Base-by-base conservation (phyloP, 2,888 invertebrate species). In the Priocnemis perturbator region DNA sequence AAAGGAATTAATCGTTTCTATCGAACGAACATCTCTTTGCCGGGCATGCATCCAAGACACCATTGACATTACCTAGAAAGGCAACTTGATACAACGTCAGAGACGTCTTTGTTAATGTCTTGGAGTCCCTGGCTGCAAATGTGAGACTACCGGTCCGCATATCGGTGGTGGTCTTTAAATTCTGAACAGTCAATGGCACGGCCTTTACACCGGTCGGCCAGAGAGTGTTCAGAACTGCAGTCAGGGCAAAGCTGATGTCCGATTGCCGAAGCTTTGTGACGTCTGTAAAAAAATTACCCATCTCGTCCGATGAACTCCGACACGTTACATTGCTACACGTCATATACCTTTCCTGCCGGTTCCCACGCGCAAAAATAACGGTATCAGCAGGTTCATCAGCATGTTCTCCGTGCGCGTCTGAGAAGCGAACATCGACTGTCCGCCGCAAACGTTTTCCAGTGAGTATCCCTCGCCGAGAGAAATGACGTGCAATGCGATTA, bases 331-430 rank as follows among this genome's bases (percentile, higher is more conserved):
- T 11, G 11, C 37, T 37, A 37, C 37, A 50, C 50, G 50, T n/a
- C 50, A n/a, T 73, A 80, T 89, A 96, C 97, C 98, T 92, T 97
- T 97, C 65, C 98, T 92, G 2, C 98, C 98, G 84, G 97, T 97
- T 20, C 98, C 98, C 30, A 98, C 97, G 80, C 98, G 92, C 78
- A 99, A 91, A 89, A 98, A 98, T 69, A 99, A 91, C 0, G 99
- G 99, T 92, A 99, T 96, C 73, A 99, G 93, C 73, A 99, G 91
- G 91, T 99, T 98, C 92, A 99, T 95, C 59, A 99, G 92, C 91
- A 98, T 95, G 83, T 97, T 97, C 90, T 99, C 98, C 11, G 97
- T 96, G 89, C 98, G 96, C 83, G 98, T 98, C 85, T 96, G 95
- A 3, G 95, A 94, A 21, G 95, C 94, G 86, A 98, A 97, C 82